Base-by-base conservation (phyloP, 2,113 vertebrate species). In the Holacanthus passer region DNA sequence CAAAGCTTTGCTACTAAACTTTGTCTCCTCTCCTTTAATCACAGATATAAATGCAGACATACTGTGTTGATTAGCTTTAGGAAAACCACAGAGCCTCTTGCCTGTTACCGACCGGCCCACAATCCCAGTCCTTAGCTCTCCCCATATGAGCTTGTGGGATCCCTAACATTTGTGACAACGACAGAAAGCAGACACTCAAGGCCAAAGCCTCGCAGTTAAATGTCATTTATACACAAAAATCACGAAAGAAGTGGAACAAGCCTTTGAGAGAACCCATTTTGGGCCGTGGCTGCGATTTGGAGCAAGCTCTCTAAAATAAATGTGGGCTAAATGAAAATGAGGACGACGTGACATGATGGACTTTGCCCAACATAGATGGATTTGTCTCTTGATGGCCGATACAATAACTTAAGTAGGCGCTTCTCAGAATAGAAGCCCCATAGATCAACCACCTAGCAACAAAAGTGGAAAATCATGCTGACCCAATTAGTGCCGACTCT, bases 401-500 rank as follows among this genome's bases (percentile, higher is more conserved):
- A 77, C 73, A 83, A 87, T 87, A 91, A 87, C 84, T 74, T 75
- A 87, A 88, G 71, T 82, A 87, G 90, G 82, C 29, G 65, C 73
- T 73, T 82, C 87, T 92, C 79, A 88, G 83, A 89, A 88, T 88
- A 90, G 89, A 87, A 84, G 77, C 88, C 87, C 83, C 76, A 56
- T 67, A 75, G 84, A 90, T 90, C 84, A 77, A 83, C 79, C 90
- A 89, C 82, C 83, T 73, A 66, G 74, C 79, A 83, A 85, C 83
- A 85, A 85, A 82, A 93, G 80, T 79, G 67, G 82, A 90, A 91
- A 84, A 85, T 90, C 84, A 81, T 53, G 86, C 83, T 78, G 90
- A 92, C 89, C 89, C 88, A 92, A 93, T 92, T 91, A 89, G 70
- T 48, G 67, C 69, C 19, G 48, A 79, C 73, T 89, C 77, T 85